These are phyloP conservation scores for Aporophyla lueneburgensis DNA, from an alignment of 2,888 invertebrate genomes.

Conservation along the genomic window DNA sequence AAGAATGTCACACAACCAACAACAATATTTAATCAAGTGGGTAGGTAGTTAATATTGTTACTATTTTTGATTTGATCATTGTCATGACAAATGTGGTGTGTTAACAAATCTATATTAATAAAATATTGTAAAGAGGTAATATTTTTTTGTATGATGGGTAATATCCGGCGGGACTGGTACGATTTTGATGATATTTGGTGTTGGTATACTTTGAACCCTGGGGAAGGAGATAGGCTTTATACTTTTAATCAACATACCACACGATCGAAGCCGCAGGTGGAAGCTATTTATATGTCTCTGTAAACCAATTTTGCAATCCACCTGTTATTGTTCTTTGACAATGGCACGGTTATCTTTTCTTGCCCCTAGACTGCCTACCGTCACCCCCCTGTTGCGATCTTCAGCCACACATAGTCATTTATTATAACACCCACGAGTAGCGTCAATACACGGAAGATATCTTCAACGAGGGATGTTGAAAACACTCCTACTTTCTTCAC, in stretches of 20 bases:
- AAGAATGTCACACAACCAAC: slow-evolving; percentile 3
- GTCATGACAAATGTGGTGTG: neutral
- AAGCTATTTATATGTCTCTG: neutral
- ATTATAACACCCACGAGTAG: slow-evolving; percentile 3
- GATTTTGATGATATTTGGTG: no score
- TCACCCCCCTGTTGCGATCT: neutral
- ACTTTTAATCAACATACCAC: no score
- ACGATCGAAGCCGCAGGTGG: no score
- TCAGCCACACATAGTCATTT: neutral
- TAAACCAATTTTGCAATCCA: neutral
- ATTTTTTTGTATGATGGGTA: no score
- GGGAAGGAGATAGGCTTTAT: no score
- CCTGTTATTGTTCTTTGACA: neutral
- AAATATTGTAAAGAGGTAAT: no score
- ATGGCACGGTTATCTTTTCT: neutral
- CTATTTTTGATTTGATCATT: neutral
- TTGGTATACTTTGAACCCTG: no score
- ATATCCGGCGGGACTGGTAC: no score
- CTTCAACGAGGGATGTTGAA: neutral
- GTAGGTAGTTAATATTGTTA: neutral
- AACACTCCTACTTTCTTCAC: slow-evolving; percentile 3
- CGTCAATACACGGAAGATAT: neutral
- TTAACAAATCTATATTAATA: neutral
- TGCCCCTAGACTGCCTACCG: neutral
- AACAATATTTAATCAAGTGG: neutral